phyloP scores from a whole-genome alignment of 2,888 invertebrate genomes.

The Syrista parreyssii region DNA sequence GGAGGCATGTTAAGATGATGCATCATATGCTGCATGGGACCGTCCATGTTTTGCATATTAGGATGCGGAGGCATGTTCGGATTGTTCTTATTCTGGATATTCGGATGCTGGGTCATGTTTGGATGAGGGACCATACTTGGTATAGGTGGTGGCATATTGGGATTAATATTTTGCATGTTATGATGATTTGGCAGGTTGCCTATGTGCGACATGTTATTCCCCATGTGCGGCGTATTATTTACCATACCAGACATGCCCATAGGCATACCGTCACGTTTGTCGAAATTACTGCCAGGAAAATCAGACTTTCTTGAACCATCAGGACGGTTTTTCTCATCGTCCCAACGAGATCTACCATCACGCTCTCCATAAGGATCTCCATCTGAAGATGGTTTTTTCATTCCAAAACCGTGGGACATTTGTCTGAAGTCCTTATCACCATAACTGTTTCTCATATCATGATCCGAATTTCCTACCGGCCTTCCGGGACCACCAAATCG shows the following conservation, averaged over 20 bases:
- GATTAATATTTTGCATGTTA: slow-evolving; percentile 58
- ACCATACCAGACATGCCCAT: slow-evolving; percentile 39
- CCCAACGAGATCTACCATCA: slow-evolving; percentile 50
- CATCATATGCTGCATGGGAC: slow-evolving; percentile 54
- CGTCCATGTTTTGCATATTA: slow-evolving; percentile 42
- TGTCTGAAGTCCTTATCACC: slow-evolving; percentile 54
- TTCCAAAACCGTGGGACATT: slow-evolving; percentile 24
- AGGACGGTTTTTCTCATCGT: slow-evolving; percentile 45
- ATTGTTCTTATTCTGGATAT: slow-evolving; percentile 42
- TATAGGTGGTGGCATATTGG: slow-evolving; percentile 52
- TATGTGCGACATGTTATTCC: slow-evolving; percentile 36
- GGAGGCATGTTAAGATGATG: slow-evolving; percentile 54
- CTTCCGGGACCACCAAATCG: slow-evolving; percentile 52
- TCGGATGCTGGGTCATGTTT: slow-evolving; percentile 46
- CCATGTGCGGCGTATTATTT: slow-evolving; percentile 33
- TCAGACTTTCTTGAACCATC: slow-evolving; percentile 38
- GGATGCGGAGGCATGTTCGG: slow-evolving; percentile 21
- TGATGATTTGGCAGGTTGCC: slow-evolving; percentile 46
- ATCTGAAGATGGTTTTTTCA: slow-evolving; percentile 32
- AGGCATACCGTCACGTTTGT: slow-evolving; percentile 50
- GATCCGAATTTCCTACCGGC: slow-evolving; percentile 44
- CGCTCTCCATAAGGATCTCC: slow-evolving; percentile 14
- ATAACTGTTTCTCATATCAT: slow-evolving; percentile 47
- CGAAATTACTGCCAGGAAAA: slow-evolving; percentile 42
- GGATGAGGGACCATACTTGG: slow-evolving; percentile 46